Evolutionary conservation across 2,888 invertebrate species (phyloP), one percentile per base, ranked within the genome.

Genomic region (Tanaodytes sp.): DNA sequence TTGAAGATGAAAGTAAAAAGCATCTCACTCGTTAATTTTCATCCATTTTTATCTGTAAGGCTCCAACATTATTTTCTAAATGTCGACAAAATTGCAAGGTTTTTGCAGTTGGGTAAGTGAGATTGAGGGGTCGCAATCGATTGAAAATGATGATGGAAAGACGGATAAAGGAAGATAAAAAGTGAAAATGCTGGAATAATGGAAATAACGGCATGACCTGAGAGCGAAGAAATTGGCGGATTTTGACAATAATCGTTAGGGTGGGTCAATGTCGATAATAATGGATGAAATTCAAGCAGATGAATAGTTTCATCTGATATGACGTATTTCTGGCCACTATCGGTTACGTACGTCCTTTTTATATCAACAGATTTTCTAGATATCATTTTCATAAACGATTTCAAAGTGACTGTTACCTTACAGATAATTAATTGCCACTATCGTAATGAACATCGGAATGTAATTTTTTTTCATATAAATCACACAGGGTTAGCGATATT

Each of bases 1-100:
- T 64, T 49, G 20, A 48, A 16, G 16, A 11, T 15, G 39, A 3
- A 5, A 39, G 18, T 23, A 39, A 39, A 39, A 36, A 14, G 36
- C 12, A n/a, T 2, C 5, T 14, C 4, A 14, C 2, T 2, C 11
- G 37, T 37, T 3, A 37, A 4, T 37, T 37, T 12, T 37, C 14
- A 14, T 14, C 14, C 14, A 37, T 37, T 37, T 14, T 37, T 15
- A n/a, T 33, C n/a, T n/a, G n/a, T n/a, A n/a, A n/a, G n/a, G n/a
- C n/a, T n/a, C n/a, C n/a, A n/a, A n/a, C 23, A 23, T 8, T 23
- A 23, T 8, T 23, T 23, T 23, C 8, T 23, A 23, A 23, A 23
- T 23, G 23, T 23, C 8, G 23, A 23, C n/a, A 23, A 23, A 23
- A 23, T 23, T 8, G 23, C 8, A 6, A 2, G 2, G 20, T 39